Evolutionary conservation across 1,140 invertebrate species (phyloP), one percentile per base, ranked within the genome.

Genomic region (Cotesia vestalis): DNA sequence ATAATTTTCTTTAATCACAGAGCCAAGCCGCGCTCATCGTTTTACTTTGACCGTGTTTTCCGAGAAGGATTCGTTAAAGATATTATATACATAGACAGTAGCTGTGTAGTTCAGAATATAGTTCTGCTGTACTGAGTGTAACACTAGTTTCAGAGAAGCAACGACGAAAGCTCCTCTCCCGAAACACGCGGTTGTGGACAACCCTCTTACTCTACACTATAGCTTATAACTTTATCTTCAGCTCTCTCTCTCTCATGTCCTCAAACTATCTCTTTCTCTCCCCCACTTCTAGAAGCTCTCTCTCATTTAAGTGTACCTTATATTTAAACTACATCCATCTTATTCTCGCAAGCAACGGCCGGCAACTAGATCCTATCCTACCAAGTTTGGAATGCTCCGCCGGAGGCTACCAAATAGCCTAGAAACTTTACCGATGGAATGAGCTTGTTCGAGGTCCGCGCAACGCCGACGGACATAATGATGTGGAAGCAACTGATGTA

Each of bases 1-100:
- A 79, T 84, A 84, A 84, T 83, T 84, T 84, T 83, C 81, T 82
- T 84, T 83, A 84, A 84, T 84, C 81, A 84, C 81, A 84, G 81
- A 76, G 82, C 77, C 11, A 6, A 72, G 63, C 77, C 11, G 6
- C 67, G 63, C 68, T 70, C 27, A 73, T 73, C 51, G 59, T 64
- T 75, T 78, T 75, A 75, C 78, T 81, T 79, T 79, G 81, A 80
- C 77, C 60, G 61, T 75, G 66, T 46, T 46, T 60, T 59, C 35
- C 64, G 71, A 53, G 73, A 79, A 79, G 79, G 78, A 80, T 82
- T 81, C 76, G 71, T 53, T 17, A 34, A 17, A 46, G 20, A 38
- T 35, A 64, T 40, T 27, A 36, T 38, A 63, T 36, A 63, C 59
- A 27, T 27, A 27, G 27, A 27, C 14, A 6, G 53, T n/a, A 17